phyloP scores from a whole-genome alignment of 2,888 invertebrate genomes.

The Arge pagana region DNA sequence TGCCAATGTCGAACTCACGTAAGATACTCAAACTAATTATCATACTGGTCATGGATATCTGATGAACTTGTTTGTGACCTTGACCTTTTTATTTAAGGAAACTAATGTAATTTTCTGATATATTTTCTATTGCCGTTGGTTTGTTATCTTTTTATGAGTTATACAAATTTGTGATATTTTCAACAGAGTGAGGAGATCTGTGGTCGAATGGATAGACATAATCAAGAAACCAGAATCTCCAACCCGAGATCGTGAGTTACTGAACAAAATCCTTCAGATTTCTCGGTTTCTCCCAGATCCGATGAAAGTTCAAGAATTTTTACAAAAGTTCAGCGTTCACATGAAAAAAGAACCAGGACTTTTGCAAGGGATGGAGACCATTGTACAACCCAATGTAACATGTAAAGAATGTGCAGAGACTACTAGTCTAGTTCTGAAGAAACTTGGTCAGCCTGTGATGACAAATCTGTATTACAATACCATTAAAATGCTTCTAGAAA shows the following conservation, averaged over 20 bases:
- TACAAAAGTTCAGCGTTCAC: slow-evolving; percentile 80
- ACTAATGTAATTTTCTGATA: background rate
- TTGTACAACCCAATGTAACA: slow-evolving; percentile 86
- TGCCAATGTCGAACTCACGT: too few species aligned
- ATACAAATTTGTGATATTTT: slow-evolving; percentile 13
- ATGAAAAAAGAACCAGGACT: slow-evolving; percentile 74
- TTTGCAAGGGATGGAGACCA: slow-evolving; percentile 82
- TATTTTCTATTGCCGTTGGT: background rate
- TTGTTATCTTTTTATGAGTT: too few species aligned
- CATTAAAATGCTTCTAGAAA: slow-evolving; percentile 91
- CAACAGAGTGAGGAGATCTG: slow-evolving; percentile 74
- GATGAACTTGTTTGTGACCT: too few species aligned
- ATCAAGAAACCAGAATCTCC: slow-evolving; percentile 73
- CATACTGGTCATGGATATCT: too few species aligned
- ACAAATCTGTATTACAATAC: slow-evolving; percentile 95
- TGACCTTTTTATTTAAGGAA: background rate
- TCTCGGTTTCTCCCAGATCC: slow-evolving; percentile 90
- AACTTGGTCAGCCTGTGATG: slow-evolving; percentile 92
- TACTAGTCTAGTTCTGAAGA: slow-evolving; percentile 81
- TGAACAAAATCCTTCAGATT: slow-evolving; percentile 67
- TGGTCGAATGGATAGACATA: slow-evolving; percentile 85
- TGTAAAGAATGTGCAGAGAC: slow-evolving; percentile 94
- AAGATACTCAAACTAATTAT: too few species aligned
- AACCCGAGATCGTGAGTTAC: slow-evolving; percentile 75
- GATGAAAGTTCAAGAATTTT: slow-evolving; percentile 86